Evolutionary conservation across 2,113 vertebrate genomes (phyloP), one percentile per base, ranked within the genome.

Genomic region (Ictalurus furcatus): DNA sequence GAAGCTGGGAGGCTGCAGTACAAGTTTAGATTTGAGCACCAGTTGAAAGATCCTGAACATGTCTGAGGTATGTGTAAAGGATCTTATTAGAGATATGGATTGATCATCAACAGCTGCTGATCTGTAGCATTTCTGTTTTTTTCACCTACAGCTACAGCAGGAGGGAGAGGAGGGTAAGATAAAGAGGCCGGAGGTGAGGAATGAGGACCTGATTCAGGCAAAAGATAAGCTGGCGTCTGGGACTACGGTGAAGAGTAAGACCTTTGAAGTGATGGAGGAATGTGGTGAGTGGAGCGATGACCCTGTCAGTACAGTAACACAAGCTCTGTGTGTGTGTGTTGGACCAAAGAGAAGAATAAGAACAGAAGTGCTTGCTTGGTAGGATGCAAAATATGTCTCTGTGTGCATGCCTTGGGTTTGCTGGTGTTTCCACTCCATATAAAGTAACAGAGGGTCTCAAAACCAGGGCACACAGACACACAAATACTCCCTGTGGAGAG

Each of bases 261-360:
- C 98, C 2, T 96, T 97, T 87, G 96, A 98, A 95, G 98, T 99
- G 79, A 97, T 99, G 97, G 95, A 96, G 88, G 95, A 99, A 86
- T 99, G 97, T 6, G 98, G 98, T 99, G 90, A 97, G 95, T 87
- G 79, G 34, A 87, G 44, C 6, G 14, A 58, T 52, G 61, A 88
- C 54, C 54, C 13, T 30, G 48, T 61, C 7, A 67, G 5, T 48
- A 69, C 78, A 79, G 54, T 30, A 34, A 25, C 34, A 59, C 54
- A 34, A 28, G 71, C 3, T 88, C 14, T 9, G 48, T 52, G 48
- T 52, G 48, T 79, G 84, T 74, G 23, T 65, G 28, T 54, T 3
- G n/a, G 40, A 84, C 21, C 23, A 63, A 71, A 19, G 21, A 16
- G 23, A 69, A 40, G 34, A 58, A 83, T 69, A 52, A 37, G n/a